Evolutionary conservation across 1,140 invertebrate genomes (phyloP), one percentile per base, ranked within the genome.

Genomic region (Pogonognathellus flavescens): DNA sequence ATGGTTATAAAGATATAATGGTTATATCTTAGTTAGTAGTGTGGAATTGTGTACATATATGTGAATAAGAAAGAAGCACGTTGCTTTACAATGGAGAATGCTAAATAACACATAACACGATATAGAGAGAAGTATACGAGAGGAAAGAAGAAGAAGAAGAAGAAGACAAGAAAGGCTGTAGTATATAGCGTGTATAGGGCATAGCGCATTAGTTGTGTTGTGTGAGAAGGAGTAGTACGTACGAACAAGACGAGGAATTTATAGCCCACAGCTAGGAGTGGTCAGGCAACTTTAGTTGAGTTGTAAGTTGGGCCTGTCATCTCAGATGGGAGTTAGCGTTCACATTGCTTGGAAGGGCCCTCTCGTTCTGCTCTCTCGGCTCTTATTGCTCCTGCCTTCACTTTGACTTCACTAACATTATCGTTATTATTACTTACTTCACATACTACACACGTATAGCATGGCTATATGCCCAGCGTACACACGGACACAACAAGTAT

Each of bases 231-330:
- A 86, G 80, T 49, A 41, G 31, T 41, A 41, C 31, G 6, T 41
- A 41, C 31, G 31, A 41, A 82, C 20, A 22, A 80, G 57, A 72
- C 57, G 72, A 88, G 86, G 87, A 88, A 88, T 88, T 88, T 88
- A 88, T 88, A 88, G 87, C 87, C 87, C 83, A 86, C 80, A 88
- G 87, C 87, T 72, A 88, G 87, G 87, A 88, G 87, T 88, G 87
- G 87, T 88, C 87, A 87, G 87, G 85, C 87, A 88, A 88, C 82
- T 88, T 87, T 88, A 88, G 87, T 88, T 88, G 87, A 88, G 87
- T 88, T 88, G 87, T 88, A 88, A 88, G 86, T 81, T 70, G 72
- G 87, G 86, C 86, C 87, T 88, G 87, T 88, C 87, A 88, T 86
- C 87, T 88, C 87, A 88, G 87, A 88, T 86, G 82, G 85, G 84